Base-by-base conservation (phyloP, 2,888 invertebrate species). In the Clanis bilineata region DNA sequence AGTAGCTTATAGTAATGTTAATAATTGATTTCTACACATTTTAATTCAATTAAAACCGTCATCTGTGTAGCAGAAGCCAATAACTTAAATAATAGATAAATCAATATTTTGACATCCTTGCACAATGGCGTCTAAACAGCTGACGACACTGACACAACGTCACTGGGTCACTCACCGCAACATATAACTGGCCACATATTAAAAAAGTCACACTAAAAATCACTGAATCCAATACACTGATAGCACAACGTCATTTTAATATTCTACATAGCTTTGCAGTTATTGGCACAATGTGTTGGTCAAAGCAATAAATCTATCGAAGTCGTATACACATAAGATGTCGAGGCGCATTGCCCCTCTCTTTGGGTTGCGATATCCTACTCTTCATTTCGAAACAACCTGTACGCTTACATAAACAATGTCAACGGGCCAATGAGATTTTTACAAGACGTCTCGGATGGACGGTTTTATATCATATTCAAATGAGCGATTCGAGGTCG, bases 361-460 rank as follows among this genome's bases (percentile, higher is more conserved):
- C 70, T 60, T 68, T 57, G 64, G 64, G 38, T 80, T 81, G 76
- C 77, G 74, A 76, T 70, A 80, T 69, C 62, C 67, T 71, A 72
- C 72, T 72, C 62, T 64, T 71, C 62, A 77, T 85, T 82, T 76
- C 83, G 73, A 77, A 74, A 83, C 67, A 71, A 77, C 76, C 68
- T 76, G 75, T 67, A 70, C 64, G 66, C 71, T 84, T 86, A 83
- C 71, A 82, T 83, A 83, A 85, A 81, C 71, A 77, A 75, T 80
- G 77, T 81, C 79, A 77, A 73, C 68, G n/a, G 22, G 39, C 41
- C 47, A 54, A 57, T 47, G 56, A 45, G 55, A 59, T 32, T 59
- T 59, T 43, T 55, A 59, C 23, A 44, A 55, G 59, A 45, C 36
- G 32, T 21, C 6, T 23, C 38, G 21, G 51, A 41, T 28, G 21